These are phyloP conservation scores for Coregonus suidteri DNA, from an alignment of 2,797 vertebrate species.

Conservation along the genomic window DNA sequence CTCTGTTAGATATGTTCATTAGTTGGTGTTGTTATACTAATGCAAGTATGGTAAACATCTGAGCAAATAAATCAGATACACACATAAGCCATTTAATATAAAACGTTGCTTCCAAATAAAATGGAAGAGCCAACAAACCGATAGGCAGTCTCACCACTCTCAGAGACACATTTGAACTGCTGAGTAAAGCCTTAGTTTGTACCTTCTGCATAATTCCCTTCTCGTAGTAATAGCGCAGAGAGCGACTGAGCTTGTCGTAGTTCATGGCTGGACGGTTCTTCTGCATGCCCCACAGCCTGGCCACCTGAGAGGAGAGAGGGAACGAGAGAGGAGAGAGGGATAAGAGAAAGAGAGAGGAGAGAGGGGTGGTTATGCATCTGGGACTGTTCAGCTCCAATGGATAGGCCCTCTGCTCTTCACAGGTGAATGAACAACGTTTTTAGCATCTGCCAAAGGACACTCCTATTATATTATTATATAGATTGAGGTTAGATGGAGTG, in stretches of 20 bases:
- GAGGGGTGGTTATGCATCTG: slow-evolving; percentile 31
- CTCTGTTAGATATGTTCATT: neutral
- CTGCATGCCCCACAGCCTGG: slow-evolving; percentile 98
- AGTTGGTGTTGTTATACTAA: neutral
- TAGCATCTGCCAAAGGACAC: slow-evolving; percentile 6
- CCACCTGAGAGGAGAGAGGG: slow-evolving; percentile 78
- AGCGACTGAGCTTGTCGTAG: slow-evolving; percentile 97
- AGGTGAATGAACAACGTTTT: slow-evolving; percentile 5
- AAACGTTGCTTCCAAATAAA: too few relatives aligned
- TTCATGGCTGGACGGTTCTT: slow-evolving; percentile 99
- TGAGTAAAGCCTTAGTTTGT: slow-evolving; percentile 1
- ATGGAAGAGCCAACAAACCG: neutral
- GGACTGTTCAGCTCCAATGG: neutral
- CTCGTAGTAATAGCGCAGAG: slow-evolving; percentile 96
- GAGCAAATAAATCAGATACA: neutral
- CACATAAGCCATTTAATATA: too few relatives aligned
- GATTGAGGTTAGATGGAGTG: neutral
- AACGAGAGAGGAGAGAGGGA: neutral
- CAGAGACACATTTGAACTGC: neutral
- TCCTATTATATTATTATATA: slow-evolving; percentile 15
- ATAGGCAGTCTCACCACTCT: neutral
- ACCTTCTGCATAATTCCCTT: slow-evolving; percentile 99
- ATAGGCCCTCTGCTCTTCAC: slow-evolving; percentile 9
- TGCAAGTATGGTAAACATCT: neutral
- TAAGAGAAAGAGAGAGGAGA: neutral